A percentile compares a stretch with the other conserved stretches of the same genome.
Conservation (phyloP, 2,113 vertebrate species). For the Oreochromis aureus region DNA sequence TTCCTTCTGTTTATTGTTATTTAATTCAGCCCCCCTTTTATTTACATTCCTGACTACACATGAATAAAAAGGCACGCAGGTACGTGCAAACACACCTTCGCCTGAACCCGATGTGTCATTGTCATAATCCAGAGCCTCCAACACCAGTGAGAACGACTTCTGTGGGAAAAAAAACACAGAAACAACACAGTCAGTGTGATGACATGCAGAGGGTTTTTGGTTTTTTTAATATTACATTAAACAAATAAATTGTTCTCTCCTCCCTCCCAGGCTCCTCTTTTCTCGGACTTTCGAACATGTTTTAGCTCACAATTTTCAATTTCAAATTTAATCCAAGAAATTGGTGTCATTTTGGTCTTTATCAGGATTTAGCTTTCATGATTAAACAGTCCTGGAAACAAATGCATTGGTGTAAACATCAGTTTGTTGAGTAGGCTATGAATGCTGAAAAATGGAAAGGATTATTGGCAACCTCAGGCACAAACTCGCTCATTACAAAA, state of each 20-base stretch:
- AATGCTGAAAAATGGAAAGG: background rate
- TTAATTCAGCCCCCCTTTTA: background rate
- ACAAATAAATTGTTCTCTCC: background rate
- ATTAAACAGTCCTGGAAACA: background rate
- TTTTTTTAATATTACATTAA: background rate
- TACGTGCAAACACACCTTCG: constrained; percentile 5
- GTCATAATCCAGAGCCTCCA: constrained; percentile 70
- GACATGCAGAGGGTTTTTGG: background rate
- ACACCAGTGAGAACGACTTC: constrained; percentile 77
- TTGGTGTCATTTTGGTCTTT: background rate
- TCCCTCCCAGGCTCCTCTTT: background rate
- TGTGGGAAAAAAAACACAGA: background rate
- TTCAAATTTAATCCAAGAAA: background rate
- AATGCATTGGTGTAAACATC: background rate
- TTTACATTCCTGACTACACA: background rate
- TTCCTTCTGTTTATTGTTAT: background rate
- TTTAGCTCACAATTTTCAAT: background rate
- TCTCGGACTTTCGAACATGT: background rate
- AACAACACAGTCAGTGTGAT: background rate
- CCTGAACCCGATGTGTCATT: constrained; percentile 68
- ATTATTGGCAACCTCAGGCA: background rate
- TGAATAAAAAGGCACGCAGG: background rate
- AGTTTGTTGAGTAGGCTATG: background rate
- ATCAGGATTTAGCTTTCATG: background rate
- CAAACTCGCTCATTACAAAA: background rate